These are phyloP conservation scores for Ailurus styani DNA, from an alignment of 2,113 vertebrate genomes.

Conservation along the genomic window DNA sequence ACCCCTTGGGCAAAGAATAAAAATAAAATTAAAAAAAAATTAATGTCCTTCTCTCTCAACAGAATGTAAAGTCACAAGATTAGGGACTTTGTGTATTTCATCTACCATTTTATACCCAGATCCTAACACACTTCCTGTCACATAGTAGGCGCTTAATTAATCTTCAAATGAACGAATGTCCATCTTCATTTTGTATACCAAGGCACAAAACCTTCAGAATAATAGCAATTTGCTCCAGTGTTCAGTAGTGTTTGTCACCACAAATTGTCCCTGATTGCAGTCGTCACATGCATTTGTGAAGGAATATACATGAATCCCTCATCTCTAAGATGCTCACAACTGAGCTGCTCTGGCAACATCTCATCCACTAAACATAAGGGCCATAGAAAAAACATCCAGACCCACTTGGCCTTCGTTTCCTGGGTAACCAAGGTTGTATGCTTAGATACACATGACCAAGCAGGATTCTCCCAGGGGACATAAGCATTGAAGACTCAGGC, in stretches of 20 bases:
- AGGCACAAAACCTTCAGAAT: neutral
- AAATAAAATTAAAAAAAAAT: no score
- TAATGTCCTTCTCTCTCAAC: neutral
- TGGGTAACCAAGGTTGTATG: slow-evolving; percentile 70
- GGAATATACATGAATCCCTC: neutral
- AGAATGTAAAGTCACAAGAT: neutral
- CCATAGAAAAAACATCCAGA: slow-evolving; percentile 37
- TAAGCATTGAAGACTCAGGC: neutral
- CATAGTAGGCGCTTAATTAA: neutral
- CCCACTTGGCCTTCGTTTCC: slow-evolving; percentile 73
- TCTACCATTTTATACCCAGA: neutral
- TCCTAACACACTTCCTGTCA: neutral
- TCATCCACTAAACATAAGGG: neutral
- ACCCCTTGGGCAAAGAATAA: no score
- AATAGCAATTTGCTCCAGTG: neutral
- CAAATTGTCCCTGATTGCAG: neutral
- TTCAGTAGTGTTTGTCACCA: neutral
- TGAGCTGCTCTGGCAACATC: neutral
- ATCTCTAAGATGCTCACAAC: neutral
- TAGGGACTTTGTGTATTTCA: neutral
- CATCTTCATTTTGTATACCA: neutral
- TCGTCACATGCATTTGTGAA: neutral
- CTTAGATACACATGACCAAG: slow-evolving; percentile 51
- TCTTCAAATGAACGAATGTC: neutral
- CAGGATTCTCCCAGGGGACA: slow-evolving; percentile 9